Evolutionary conservation across 2,797 vertebrate genomes (phyloP).

Genomic region (Rhyacichthys aspro): DNA sequence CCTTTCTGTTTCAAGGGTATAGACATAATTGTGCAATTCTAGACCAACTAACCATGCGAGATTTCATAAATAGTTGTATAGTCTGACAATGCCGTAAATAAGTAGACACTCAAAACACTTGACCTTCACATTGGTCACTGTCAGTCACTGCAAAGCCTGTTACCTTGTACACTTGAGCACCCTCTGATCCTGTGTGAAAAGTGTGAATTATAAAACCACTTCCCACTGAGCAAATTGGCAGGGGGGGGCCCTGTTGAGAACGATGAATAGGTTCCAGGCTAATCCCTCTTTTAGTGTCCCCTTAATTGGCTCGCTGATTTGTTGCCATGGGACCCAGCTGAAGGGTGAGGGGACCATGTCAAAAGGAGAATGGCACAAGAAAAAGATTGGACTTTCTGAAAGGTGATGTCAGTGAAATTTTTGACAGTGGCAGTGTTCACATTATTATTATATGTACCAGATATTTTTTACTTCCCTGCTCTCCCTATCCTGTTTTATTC

Average conservation of each 20-base stretch:
- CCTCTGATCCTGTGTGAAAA: constrained; percentile 36
- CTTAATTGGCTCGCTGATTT: constrained; percentile 77
- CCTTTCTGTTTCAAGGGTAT: neutral
- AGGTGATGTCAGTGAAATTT: constrained; percentile 28
- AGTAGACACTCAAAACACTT: constrained; percentile 31
- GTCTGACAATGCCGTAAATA: constrained; percentile 6
- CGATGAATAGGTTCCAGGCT: constrained; percentile 64
- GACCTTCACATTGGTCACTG: constrained; percentile 51
- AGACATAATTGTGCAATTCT: neutral
- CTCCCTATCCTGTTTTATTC: constrained; percentile 4
- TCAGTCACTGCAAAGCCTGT: constrained; percentile 41
- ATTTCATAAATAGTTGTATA: neutral
- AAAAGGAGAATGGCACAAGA: constrained; percentile 7
- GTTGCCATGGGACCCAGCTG: constrained; percentile 49
- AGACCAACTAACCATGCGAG: neutral
- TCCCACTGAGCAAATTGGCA: constrained; percentile 43
- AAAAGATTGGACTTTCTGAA: constrained; percentile 20
- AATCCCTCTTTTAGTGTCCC: constrained; percentile 75
- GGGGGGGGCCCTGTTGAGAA: constrained; percentile 47
- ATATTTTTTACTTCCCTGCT: constrained; percentile 4
- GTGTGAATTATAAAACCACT: constrained; percentile 68
- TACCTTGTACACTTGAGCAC: constrained; percentile 37
- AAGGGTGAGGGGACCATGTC: constrained; percentile 34
- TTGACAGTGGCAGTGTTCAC: constrained; percentile 32
- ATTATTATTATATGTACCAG: constrained; percentile 20